These are phyloP conservation scores for Danio aesculapii DNA, from an alignment of 2,797 vertebrate genomes.

Conservation along the genomic window DNA sequence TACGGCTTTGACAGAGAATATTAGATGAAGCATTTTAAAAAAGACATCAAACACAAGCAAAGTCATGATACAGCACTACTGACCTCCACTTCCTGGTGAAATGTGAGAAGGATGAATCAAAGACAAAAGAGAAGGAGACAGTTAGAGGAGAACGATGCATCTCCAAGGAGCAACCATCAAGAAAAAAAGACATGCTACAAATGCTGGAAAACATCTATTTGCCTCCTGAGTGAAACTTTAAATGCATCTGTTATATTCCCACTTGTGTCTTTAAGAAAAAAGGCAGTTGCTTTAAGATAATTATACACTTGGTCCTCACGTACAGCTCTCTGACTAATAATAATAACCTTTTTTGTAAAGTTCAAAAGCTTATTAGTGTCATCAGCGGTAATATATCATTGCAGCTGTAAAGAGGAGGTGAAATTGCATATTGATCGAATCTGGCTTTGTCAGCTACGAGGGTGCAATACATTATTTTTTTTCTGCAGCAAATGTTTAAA, in stretches of 20 bases:
- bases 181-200: slow-evolving; percentile 44
- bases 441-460: slow-evolving; percentile 22
- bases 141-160: slow-evolving; percentile 69
- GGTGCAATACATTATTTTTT: slow-evolving; percentile 11
- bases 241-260: slow-evolving; percentile 43
- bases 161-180: slow-evolving; percentile 49
- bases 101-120: slow-evolving; percentile 60
- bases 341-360: slow-evolving; percentile 32
- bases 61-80: slow-evolving; percentile 75
- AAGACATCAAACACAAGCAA: slow-evolving; percentile 63
- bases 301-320: slow-evolving; percentile 32
- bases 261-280: slow-evolving; percentile 24
- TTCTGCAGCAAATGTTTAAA: slow-evolving; percentile 12
- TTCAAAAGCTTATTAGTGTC: slow-evolving; percentile 38
- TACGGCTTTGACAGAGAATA: slow-evolving; percentile 34
- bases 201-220: slow-evolving; percentile 45
- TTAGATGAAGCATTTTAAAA: slow-evolving; percentile 46
- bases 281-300: slow-evolving; percentile 46
- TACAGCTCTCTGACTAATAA: slow-evolving; percentile 17
- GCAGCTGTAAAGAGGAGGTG: slow-evolving; percentile 40
- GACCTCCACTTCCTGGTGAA: slow-evolving; percentile 92
- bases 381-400: slow-evolving; percentile 32
- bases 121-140: slow-evolving; percentile 66
- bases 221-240: slow-evolving; percentile 48
- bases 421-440: slow-evolving; percentile 31